Conservation (phyloP, 1,140 invertebrate species). For the Camponotus vicinus region DNA sequence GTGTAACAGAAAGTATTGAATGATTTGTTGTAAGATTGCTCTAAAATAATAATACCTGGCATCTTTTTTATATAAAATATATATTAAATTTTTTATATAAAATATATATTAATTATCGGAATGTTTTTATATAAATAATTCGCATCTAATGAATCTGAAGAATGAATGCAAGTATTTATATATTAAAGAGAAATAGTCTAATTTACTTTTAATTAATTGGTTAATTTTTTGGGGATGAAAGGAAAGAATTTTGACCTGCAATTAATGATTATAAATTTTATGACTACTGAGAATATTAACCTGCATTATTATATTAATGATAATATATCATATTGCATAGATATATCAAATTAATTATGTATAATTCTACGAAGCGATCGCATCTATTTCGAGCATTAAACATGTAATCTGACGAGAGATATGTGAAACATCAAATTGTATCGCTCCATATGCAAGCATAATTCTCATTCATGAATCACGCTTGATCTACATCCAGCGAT, state of each 20-base stretch:
- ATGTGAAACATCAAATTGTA: background rate
- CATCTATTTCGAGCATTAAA: background rate
- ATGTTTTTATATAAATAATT: background rate
- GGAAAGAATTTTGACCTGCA: background rate
- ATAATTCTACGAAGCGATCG: no score
- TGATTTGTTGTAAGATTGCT: background rate
- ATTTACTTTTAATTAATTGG: background rate
- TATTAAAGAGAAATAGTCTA: background rate
- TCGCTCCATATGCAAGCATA: background rate
- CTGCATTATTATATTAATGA: no score
- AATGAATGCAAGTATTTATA: no score
- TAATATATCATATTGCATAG: no score
- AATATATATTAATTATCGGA: background rate
- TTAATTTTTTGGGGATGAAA: background rate
- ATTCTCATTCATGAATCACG: background rate
- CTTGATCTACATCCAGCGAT: background rate
- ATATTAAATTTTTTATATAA: background rate
- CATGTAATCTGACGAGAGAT: background rate
- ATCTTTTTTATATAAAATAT: background rate
- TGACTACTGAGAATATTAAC: background rate
- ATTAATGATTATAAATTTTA: background rate
- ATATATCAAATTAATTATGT: background rate
- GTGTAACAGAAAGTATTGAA: background rate
- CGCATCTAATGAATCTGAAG: no score
- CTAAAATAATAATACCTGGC: background rate